phyloP scores from a whole-genome alignment of 2,888 invertebrate genomes.

The Carabus problematicus region DNA sequence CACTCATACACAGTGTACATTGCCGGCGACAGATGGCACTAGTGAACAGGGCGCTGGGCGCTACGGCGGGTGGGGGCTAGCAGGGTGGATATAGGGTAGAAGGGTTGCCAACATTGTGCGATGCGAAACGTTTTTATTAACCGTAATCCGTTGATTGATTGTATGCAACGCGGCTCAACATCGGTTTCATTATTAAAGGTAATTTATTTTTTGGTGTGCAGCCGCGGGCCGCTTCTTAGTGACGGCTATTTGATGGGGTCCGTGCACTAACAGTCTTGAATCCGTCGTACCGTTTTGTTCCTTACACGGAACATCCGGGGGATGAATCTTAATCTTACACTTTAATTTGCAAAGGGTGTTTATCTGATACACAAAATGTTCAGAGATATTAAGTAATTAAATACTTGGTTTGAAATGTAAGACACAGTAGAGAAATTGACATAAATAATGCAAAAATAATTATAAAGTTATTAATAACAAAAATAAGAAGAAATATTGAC shows the following conservation, averaged over 20 bases:
- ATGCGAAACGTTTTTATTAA: conserved; percentile 61
- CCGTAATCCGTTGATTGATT: conserved; percentile 61
- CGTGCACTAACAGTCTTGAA: not conserved
- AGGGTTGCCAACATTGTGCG: conserved; percentile 53
- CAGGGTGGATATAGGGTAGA: conserved; percentile 53
- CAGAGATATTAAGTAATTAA: no score
- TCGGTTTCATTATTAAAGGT: conserved; percentile 43
- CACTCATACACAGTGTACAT: not conserved
- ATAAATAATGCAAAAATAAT: no score
- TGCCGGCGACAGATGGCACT: conserved; percentile 38
- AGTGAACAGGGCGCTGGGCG: conserved; percentile 47
- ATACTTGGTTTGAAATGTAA: no score
- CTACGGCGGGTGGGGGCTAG: conserved; percentile 56
- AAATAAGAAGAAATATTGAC: no score
- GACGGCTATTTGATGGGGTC: conserved; percentile 15
- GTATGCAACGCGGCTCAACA: conserved; percentile 51
- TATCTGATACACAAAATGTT: no score
- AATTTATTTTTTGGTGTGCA: conserved; percentile 37
- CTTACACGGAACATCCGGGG: not conserved
- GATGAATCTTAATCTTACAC: no score
- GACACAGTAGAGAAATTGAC: no score
- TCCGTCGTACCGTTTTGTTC: not conserved
- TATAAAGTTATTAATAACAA: no score
- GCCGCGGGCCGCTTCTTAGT: conserved; percentile 16
- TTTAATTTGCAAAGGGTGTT: no score